Evolutionary conservation across 1,140 invertebrate genomes (phyloP).

Genomic region (Arion vulgaris): DNA sequence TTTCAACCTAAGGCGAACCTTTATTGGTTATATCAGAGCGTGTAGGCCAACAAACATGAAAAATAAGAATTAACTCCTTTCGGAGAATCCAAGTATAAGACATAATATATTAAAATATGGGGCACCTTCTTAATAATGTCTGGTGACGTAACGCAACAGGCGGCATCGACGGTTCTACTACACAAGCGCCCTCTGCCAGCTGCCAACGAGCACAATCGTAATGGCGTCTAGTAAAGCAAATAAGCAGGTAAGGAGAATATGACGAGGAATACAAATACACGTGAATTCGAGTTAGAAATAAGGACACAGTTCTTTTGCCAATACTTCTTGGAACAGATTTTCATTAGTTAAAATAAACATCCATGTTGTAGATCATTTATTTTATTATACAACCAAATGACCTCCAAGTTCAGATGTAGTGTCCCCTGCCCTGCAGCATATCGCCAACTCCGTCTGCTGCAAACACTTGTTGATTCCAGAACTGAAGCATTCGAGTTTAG

Average conservation of each 20-base stretch:
- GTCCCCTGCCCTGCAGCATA: neutral
- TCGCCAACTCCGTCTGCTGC: neutral
- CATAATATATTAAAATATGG: no score
- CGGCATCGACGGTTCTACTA: neutral
- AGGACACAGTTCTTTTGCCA: no score
- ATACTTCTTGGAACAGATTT: no score
- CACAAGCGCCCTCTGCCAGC: slow-evolving; percentile 19
- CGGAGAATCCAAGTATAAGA: no score
- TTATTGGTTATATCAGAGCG: no score
- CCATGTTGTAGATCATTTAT: neutral
- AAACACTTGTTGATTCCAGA: no score
- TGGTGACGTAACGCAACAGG: neutral
- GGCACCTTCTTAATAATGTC: no score
- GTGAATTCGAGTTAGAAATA: no score
- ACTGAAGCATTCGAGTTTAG: no score
- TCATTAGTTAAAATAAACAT: neutral
- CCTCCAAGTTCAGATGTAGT: neutral
- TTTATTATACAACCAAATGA: neutral
- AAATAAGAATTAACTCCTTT: no score
- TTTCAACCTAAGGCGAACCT: no score
- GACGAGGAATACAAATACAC: neutral
- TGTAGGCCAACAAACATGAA: no score
- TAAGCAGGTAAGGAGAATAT: slow-evolving; percentile 32
- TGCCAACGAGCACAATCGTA: neutral
- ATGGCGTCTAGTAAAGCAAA: slow-evolving; percentile 41